These are phyloP conservation scores for Hippoglossus stenolepis DNA, from an alignment of 2,113 vertebrate species.

Conservation along the genomic window DNA sequence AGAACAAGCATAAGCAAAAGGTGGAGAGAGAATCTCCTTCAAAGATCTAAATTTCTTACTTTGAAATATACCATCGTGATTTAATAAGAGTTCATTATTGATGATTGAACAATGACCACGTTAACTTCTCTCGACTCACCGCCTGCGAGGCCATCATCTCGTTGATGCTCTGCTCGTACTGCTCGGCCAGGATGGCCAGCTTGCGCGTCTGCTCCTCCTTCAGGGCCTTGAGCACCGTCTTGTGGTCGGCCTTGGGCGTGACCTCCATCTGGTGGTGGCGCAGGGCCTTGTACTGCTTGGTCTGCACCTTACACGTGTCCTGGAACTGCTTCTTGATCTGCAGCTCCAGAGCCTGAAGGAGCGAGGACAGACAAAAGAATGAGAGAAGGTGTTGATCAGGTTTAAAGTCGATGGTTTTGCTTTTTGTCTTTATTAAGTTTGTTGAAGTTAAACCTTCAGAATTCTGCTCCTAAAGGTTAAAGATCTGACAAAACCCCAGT, in stretches of 20 bases:
- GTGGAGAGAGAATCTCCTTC: conserved; percentile 16
- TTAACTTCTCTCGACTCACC: conserved; percentile 77
- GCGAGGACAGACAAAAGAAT: neutral
- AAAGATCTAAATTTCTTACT: neutral
- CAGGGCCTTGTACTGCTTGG: conserved; percentile 99
- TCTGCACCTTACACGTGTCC: conserved; percentile 99
- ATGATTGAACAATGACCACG: neutral
- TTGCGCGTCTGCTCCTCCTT: conserved; percentile 99
- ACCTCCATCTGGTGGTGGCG: conserved; percentile 99
- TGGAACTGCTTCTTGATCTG: conserved; percentile 99
- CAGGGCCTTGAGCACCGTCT: conserved; percentile 95
- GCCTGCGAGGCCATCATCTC: conserved; percentile 99
- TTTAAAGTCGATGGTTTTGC: no score
- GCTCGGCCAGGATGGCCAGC: conserved; percentile 97
- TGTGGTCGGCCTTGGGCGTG: conserved; percentile 98
- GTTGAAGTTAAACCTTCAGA: no score
- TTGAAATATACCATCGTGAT: neutral
- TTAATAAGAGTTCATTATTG: no score
- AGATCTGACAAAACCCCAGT: neutral
- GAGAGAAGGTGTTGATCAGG: neutral
- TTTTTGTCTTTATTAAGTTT: no score
- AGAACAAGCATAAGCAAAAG: conserved; percentile 40
- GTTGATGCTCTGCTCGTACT: conserved; percentile 99
- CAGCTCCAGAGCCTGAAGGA: conserved; percentile 93
- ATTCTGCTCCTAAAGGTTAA: no score